Evolutionary conservation across 1,140 invertebrate genomes (phyloP).

Genomic region (Drosophila kohkoa): DNA sequence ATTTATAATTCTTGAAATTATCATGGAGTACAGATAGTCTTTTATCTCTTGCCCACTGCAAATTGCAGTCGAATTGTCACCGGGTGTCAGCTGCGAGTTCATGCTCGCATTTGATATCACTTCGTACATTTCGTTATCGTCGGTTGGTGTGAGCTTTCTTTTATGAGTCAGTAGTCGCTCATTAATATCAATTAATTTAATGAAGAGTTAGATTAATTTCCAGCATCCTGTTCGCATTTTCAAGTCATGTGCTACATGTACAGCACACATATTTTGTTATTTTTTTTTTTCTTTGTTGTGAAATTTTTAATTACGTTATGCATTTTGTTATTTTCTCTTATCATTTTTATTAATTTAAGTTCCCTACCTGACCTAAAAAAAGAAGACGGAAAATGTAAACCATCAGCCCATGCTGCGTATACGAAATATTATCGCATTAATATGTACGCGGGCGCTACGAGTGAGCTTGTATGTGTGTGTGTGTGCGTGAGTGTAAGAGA

Average conservation of each 20-base stretch:
- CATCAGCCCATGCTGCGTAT: conserved; percentile 57
- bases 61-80: background rate
- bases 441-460: conserved; percentile 34
- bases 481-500: conserved; percentile 26
- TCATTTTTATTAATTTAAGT: conserved; percentile 51
- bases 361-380: conserved; percentile 25
- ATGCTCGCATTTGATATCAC: background rate
- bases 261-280: background rate
- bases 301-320: conserved; percentile 53
- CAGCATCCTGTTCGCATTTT: too few relatives aligned
- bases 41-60: too few relatives aligned
- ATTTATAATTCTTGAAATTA: too few relatives aligned
- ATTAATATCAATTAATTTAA: conserved; percentile 40
- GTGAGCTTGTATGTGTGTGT: conserved; percentile 1
- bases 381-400: conserved; percentile 3
- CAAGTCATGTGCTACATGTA: background rate
- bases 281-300: background rate
- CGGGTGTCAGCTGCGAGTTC: background rate
- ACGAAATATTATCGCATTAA: conserved; percentile 69
- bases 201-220: conserved; percentile 22
- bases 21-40: too few relatives aligned
- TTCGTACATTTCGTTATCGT: background rate
- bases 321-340: conserved; percentile 58
- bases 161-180: background rate
- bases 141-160: background rate